These are phyloP conservation scores for Drosophila anceps DNA, from an alignment of 2,888 invertebrate genomes.

Conservation along the genomic window DNA sequence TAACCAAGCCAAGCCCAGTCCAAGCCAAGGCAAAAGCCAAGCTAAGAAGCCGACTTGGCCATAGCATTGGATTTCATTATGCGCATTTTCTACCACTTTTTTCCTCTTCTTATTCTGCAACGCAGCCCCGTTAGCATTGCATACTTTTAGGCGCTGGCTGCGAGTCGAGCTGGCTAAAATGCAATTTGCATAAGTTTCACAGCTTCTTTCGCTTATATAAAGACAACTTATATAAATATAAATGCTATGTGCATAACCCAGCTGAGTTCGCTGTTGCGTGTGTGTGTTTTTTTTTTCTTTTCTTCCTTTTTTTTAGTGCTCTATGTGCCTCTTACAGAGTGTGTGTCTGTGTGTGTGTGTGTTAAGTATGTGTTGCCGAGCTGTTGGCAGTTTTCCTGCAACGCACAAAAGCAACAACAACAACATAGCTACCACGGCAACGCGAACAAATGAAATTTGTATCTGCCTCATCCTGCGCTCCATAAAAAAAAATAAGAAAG, in stretches of 20 bases:
- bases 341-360: constrained; percentile 34
- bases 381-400: constrained; percentile 71
- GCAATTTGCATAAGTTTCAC: constrained; percentile 83
- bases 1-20: constrained; percentile 30
- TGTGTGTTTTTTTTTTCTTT: constrained; percentile 12
- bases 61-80: constrained; percentile 77
- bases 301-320: neutral
- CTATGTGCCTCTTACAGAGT: constrained; percentile 14
- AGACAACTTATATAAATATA: constrained; percentile 75
- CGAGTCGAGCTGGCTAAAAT: constrained; percentile 70
- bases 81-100: constrained; percentile 77
- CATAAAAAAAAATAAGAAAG: constrained; percentile 32
- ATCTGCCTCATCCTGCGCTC: constrained; percentile 48
- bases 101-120: constrained; percentile 7
- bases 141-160: constrained; percentile 69
- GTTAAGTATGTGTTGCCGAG: constrained; percentile 76
- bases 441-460: constrained; percentile 70
- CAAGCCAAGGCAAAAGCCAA: constrained; percentile 48
- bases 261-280: constrained; percentile 42
- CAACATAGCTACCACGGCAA: constrained; percentile 33
- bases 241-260: constrained; percentile 79
- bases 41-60: constrained; percentile 74
- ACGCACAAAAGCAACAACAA: constrained; percentile 21
- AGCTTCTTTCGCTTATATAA: constrained; percentile 78
- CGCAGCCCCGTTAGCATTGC: constrained; percentile 70